Percentiles rank a stretch among this genome's conserved stretches.
These are phyloP conservation scores for Reinhardtius hippoglossoides DNA, from an alignment of 2,113 vertebrate genomes.

Conservation along the genomic window DNA sequence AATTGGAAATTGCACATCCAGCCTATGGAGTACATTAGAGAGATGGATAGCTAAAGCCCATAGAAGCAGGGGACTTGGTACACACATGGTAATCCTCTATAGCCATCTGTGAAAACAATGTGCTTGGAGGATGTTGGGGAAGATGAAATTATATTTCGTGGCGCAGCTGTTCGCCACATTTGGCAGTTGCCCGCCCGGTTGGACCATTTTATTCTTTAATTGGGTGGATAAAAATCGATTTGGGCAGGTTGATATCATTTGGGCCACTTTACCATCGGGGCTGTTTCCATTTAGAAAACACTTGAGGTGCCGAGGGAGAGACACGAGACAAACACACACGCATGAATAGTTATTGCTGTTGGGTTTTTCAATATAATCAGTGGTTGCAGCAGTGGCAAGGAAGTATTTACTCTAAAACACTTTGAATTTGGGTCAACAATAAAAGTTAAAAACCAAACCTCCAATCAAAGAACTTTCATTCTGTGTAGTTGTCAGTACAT, in stretches of 20 bases:
- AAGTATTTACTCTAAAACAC: neutral
- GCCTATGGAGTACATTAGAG: slow-evolving; percentile 8
- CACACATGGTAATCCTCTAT: slow-evolving; percentile 42
- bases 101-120: slow-evolving; percentile 46
- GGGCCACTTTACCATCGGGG: neutral
- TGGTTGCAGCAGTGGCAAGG: neutral
- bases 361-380: neutral
- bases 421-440: too few species aligned
- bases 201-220: neutral
- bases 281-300: neutral
- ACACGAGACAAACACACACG: neutral
- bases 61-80: slow-evolving; percentile 23
- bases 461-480: too few species aligned
- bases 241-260: neutral
- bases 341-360: neutral
- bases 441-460: too few species aligned
- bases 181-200: neutral
- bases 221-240: neutral
- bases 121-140: slow-evolving; percentile 6
- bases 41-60: slow-evolving; percentile 11
- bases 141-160: neutral
- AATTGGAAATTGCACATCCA: slow-evolving; percentile 5
- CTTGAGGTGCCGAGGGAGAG: neutral
- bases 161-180: neutral
- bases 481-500: too few species aligned